phyloP scores from a whole-genome alignment of 2,888 invertebrate species.

The Torymus aiolomorphi region DNA sequence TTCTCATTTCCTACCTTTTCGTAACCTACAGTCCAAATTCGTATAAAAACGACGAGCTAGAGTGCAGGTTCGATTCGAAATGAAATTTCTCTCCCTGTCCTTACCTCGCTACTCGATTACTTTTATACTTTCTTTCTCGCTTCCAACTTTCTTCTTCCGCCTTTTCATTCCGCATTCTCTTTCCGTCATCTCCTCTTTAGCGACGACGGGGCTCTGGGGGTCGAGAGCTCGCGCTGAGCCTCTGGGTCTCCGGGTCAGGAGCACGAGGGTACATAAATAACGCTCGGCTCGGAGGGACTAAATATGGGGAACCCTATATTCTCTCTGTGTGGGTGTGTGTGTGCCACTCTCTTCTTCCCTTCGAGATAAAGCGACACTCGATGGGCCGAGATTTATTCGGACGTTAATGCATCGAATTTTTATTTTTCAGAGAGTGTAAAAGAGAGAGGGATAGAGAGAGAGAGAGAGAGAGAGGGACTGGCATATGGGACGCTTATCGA shows the following conservation, averaged over 20 bases:
- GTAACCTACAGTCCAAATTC: too few relatives aligned
- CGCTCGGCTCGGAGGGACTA: slow-evolving; percentile 25
- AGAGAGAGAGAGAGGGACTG: not conserved
- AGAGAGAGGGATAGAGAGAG: too few relatives aligned
- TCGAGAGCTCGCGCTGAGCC: not conserved
- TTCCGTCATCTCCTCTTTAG: not conserved
- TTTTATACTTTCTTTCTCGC: too few relatives aligned
- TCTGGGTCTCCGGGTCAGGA: slow-evolving; percentile 26
- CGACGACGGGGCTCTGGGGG: not conserved
- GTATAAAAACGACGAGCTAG: too few relatives aligned
- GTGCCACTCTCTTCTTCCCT: not conserved
- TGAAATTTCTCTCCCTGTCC: too few relatives aligned
- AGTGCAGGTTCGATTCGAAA: too few relatives aligned
- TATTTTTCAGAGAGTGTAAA: slow-evolving; percentile 17
- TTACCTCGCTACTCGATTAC: too few relatives aligned
- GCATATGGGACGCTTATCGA: slow-evolving; percentile 27
- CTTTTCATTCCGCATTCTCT: slow-evolving; percentile 34
- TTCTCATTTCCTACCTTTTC: too few relatives aligned
- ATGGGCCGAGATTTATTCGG: slow-evolving; percentile 38
- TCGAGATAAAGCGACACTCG: slow-evolving; percentile 26
- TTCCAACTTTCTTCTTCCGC: not conserved
- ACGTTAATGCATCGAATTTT: slow-evolving; percentile 37
- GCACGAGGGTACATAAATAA: slow-evolving; percentile 44
- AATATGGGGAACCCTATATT: slow-evolving; percentile 41
- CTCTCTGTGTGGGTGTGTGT: not conserved